Percentiles rank a stretch among this genome's conserved stretches.
Conservation (phyloP, 2,888 invertebrate genomes). For the Aporophyla nigra region DNA sequence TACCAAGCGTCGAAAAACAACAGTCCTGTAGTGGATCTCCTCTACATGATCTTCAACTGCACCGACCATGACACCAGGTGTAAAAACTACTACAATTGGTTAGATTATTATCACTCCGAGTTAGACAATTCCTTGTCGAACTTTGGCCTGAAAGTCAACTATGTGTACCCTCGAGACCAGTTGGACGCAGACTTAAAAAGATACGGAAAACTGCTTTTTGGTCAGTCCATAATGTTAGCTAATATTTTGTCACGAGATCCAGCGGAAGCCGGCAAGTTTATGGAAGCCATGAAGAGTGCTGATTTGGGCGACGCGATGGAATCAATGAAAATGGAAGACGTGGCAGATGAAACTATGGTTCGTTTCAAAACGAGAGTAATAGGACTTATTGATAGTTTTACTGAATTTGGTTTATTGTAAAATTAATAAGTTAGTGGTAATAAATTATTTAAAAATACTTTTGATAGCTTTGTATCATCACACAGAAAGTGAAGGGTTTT, state of each 20-base stretch:
- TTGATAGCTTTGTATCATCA: background rate
- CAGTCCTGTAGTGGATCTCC: conserved; percentile 70
- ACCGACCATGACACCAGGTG: conserved; percentile 70
- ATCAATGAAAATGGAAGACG: conserved; percentile 9
- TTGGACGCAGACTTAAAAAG: conserved; percentile 68
- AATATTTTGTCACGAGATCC: conserved; percentile 58
- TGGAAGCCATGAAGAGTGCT: conserved; percentile 41
- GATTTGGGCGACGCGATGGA: conserved; percentile 19
- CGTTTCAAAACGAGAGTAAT: conserved; percentile 60
- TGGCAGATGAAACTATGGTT: conserved; percentile 45
- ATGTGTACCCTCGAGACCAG: conserved; percentile 66
- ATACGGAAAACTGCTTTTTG: conserved; percentile 63
- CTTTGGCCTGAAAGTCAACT: conserved; percentile 62
- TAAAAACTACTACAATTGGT: conserved; percentile 70
- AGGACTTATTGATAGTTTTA: conserved; percentile 66
- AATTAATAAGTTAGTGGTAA: background rate
- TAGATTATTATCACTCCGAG: conserved; percentile 69
- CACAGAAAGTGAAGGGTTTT: background rate
- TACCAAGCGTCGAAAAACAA: conserved; percentile 70
- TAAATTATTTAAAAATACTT: background rate
- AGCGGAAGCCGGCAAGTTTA: conserved; percentile 57
- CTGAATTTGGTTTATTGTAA: conserved; percentile 60
- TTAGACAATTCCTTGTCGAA: conserved; percentile 65
- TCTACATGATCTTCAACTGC: conserved; percentile 71
- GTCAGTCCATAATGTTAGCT: conserved; percentile 56